phyloP scores from a whole-genome alignment of 1,140 invertebrate species.

The Brachystomella parvula region DNA sequence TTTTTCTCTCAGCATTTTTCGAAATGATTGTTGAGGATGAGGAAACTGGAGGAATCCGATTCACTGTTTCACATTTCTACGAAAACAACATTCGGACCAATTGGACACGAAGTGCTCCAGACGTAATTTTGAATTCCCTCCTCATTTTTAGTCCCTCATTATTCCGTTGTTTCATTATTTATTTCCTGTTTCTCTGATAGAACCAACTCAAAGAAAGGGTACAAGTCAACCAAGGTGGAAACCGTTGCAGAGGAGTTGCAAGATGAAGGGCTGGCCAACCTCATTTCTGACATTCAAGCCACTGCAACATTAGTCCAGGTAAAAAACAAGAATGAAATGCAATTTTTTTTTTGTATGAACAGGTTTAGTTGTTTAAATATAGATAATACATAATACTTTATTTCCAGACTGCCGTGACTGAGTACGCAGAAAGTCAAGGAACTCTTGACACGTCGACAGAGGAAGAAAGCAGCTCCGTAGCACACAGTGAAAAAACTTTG shows the following conservation, averaged over 20 bases:
- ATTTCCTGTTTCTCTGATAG: constrained; percentile 38
- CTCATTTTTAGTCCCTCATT: not conserved
- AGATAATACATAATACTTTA: constrained; percentile 3
- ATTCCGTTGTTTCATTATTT: not conserved
- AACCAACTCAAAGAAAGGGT: constrained; percentile 13
- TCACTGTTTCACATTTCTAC: constrained; percentile 83
- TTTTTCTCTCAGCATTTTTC: constrained; percentile 64
- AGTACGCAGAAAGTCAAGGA: constrained; percentile 22
- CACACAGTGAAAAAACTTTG: constrained; percentile 48
- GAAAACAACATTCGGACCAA: constrained; percentile 78
- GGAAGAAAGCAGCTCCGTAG: constrained; percentile 40
- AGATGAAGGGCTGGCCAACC: constrained; percentile 73
- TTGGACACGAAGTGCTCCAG: constrained; percentile 65
- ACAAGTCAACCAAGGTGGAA: constrained; percentile 40
- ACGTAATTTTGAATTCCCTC: constrained; percentile 59
- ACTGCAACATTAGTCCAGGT: constrained; percentile 64
- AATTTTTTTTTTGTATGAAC: too few species aligned
- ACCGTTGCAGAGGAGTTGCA: constrained; percentile 59
- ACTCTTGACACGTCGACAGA: constrained; percentile 30
- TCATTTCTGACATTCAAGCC: constrained; percentile 80
- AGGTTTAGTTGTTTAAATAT: too few species aligned
- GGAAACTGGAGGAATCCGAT: constrained; percentile 64
- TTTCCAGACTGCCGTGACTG: constrained; percentile 29
- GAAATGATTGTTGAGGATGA: constrained; percentile 78
- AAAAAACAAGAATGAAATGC: not conserved